phyloP scores from a whole-genome alignment of 2,797 vertebrate species.

The Onychomys leucogaster region DNA sequence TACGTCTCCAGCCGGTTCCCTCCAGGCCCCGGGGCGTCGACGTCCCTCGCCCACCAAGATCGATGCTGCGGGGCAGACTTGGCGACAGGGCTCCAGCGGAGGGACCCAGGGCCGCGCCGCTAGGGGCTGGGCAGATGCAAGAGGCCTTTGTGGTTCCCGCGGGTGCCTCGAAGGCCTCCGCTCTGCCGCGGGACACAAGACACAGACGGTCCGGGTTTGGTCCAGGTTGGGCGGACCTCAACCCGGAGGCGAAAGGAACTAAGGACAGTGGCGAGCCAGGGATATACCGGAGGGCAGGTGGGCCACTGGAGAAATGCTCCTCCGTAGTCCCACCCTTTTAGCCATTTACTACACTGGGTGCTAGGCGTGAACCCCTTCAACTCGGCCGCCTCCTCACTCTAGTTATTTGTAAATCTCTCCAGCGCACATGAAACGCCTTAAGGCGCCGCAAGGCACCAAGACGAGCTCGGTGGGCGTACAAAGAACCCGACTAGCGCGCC shows the following conservation, averaged over 20 bases:
- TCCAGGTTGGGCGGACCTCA: not conserved
- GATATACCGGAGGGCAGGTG: not conserved
- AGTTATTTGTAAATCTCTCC: conserved; percentile 20
- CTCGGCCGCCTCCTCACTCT: not conserved
- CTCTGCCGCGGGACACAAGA: not conserved
- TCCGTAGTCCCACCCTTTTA: not conserved
- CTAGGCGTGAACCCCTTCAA: not conserved
- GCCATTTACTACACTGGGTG: not conserved
- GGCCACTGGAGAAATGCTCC: not conserved
- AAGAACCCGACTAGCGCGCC: not conserved
- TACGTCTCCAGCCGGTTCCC: not conserved
- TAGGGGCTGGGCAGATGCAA: not conserved
- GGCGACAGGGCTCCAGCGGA: not conserved
- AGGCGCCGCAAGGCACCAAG: not conserved
- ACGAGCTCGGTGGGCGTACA: conserved; percentile 37
- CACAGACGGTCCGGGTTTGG: not conserved
- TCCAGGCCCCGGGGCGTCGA: conserved; percentile 5
- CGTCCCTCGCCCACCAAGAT: conserved; percentile 12
- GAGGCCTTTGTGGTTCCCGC: conserved; percentile 72
- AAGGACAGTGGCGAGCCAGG: not conserved
- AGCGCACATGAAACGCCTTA: conserved; percentile 10
- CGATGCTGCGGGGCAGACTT: not conserved
- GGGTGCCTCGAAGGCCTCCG: conserved; percentile 63
- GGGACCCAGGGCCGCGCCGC: not conserved
- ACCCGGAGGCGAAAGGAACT: not conserved